phyloP scores from a whole-genome alignment of 2,888 invertebrate genomes.

The Escarpia spicata region DNA sequence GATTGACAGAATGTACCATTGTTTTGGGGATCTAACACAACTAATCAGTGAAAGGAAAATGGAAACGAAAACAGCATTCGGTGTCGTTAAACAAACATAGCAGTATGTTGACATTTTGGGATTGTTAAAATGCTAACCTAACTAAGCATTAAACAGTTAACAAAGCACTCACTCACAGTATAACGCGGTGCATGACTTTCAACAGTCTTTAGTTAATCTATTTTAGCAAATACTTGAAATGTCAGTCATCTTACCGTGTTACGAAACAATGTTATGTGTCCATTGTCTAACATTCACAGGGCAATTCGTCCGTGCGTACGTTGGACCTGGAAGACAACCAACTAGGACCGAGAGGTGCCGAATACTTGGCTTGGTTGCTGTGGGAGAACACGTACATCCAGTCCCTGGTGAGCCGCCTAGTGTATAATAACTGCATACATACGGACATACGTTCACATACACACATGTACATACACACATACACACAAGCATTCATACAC shows the following conservation, averaged over 20 bases:
- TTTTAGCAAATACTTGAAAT: background rate
- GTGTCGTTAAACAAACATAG: too few relatives aligned
- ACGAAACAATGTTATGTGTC: background rate
- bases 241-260: background rate
- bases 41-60: too few relatives aligned
- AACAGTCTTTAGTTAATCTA: background rate
- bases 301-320: background rate
- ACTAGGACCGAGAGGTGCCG: background rate
- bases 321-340: conserved; percentile 1
- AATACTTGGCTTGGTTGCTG: background rate
- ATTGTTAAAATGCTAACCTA: too few relatives aligned
- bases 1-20: too few relatives aligned
- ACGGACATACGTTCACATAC: background rate
- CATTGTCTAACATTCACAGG: background rate
- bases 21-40: too few relatives aligned
- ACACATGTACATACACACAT: background rate
- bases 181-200: too few relatives aligned
- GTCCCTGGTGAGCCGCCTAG: background rate
- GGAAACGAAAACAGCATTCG: too few relatives aligned
- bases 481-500: too few relatives aligned
- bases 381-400: background rate
- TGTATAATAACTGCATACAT: background rate
- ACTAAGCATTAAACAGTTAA: too few relatives aligned
- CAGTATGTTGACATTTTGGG: too few relatives aligned
- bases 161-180: too few relatives aligned